Conservation (phyloP, 2,888 invertebrate species). For the Allophyes oxyacanthae region DNA sequence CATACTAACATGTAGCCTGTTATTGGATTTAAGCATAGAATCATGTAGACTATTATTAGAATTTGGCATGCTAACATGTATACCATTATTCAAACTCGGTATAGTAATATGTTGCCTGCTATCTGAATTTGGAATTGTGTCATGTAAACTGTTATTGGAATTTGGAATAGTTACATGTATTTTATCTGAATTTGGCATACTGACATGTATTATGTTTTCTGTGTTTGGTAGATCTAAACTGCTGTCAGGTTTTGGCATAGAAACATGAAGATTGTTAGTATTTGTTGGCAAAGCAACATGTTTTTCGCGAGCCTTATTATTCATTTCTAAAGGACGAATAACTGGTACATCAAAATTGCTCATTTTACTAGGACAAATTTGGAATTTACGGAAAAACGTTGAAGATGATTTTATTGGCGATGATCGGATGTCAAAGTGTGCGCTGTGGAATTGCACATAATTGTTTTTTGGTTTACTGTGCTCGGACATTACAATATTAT, state of each 20-base stretch:
- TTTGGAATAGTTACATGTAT: constrained; percentile 13
- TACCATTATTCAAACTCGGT: constrained; percentile 11
- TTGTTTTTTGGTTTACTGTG: constrained; percentile 60
- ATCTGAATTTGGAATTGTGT: constrained; percentile 21
- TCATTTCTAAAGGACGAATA: constrained; percentile 72
- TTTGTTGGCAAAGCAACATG: constrained; percentile 10
- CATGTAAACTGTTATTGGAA: constrained; percentile 18
- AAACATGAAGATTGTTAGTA: constrained; percentile 15
- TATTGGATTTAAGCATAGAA: constrained; percentile 20
- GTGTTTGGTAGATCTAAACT: constrained; percentile 17
- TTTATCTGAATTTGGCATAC: constrained; percentile 15
- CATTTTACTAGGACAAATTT: constrained; percentile 79
- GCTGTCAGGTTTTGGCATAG: constrained; percentile 23
- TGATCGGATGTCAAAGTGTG: constrained; percentile 84
- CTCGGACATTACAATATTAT: constrained; percentile 34
- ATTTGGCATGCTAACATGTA: constrained; percentile 25
- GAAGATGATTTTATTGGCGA: constrained; percentile 84
- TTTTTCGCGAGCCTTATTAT: constrained; percentile 45
- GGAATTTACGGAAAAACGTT: constrained; percentile 80
- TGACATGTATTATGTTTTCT: constrained; percentile 22
- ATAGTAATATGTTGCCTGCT: constrained; percentile 24
- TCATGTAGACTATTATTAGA: constrained; percentile 19
- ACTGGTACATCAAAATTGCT: constrained; percentile 77
- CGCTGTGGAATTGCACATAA: constrained; percentile 78
- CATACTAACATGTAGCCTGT: constrained; percentile 15